These are phyloP conservation scores for Crenichthys baileyi DNA, from an alignment of 2,797 vertebrate species.

Conservation along the genomic window DNA sequence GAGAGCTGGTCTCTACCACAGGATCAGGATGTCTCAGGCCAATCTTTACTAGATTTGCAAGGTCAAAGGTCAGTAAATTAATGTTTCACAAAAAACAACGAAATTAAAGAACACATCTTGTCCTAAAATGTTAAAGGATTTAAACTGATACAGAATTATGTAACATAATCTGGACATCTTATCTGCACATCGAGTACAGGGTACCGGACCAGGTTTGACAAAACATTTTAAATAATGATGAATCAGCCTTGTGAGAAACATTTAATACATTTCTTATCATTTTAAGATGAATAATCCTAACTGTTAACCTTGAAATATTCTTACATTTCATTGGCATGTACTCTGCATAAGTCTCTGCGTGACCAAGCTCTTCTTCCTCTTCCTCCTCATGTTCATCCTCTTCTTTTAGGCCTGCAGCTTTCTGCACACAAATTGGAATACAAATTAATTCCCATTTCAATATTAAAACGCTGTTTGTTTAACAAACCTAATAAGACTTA, in stretches of 20 bases:
- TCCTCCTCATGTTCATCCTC: constrained; percentile 98
- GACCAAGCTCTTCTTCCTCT: constrained; percentile 97
- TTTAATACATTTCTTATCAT: not conserved
- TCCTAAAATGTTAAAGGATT: not conserved
- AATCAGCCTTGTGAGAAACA: not conserved
- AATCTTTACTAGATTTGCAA: constrained; percentile 85
- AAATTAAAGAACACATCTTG: not conserved
- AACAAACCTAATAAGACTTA: constrained; percentile 65
- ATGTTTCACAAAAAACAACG: not conserved
- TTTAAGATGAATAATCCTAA: not conserved
- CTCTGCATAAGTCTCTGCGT: constrained; percentile 97
- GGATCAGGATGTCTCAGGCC: constrained; percentile 95
- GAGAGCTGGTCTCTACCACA: constrained; percentile 97
- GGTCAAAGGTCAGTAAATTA: constrained; percentile 9
- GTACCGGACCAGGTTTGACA: not conserved
- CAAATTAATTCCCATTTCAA: not conserved
- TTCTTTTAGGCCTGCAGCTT: constrained; percentile 89
- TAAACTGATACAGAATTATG: not conserved
- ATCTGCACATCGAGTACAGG: not conserved
- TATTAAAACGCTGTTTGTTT: not conserved
- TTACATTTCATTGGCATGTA: constrained; percentile 99
- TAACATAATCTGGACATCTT: not conserved
- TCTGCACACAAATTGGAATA: constrained; percentile 74
- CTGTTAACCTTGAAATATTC: constrained; percentile 31
- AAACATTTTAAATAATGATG: not conserved